phyloP scores from a whole-genome alignment of 1,140 invertebrate species.

The Leptestheria dahalacensis region DNA sequence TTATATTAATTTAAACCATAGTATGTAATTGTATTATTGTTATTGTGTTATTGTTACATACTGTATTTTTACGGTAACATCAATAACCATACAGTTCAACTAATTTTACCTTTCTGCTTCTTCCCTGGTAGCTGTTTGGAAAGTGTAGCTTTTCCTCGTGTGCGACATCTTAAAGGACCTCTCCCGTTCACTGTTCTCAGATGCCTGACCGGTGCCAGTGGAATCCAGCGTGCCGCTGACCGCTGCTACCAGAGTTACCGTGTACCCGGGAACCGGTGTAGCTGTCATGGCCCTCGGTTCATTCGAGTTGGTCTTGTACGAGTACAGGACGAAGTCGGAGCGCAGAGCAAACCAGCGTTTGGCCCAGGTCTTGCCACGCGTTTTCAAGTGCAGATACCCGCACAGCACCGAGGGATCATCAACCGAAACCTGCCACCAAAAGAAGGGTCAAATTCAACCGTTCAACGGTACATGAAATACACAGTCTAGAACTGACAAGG shows the following conservation, averaged over 20 bases:
- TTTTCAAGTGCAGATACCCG: slow-evolving; percentile 40
- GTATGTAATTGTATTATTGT: no score
- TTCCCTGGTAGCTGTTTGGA: slow-evolving; percentile 34
- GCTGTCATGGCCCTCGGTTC: slow-evolving; percentile 40
- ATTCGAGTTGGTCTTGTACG: slow-evolving; percentile 28
- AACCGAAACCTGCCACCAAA: slow-evolving; percentile 43
- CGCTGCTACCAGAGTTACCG: slow-evolving; percentile 25
- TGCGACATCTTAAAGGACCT: slow-evolving; percentile 41
- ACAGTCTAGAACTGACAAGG: no score
- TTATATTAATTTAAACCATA: no score
- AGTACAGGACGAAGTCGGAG: slow-evolving; percentile 46
- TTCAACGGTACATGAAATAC: no score
- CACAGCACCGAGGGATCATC: slow-evolving; percentile 37
- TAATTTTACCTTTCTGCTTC: slow-evolving; percentile 34
- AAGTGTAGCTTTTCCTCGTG: slow-evolving; percentile 37
- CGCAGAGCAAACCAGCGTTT: slow-evolving; percentile 43
- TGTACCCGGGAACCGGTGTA: slow-evolving; percentile 44
- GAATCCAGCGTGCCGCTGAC: slow-evolving; percentile 25
- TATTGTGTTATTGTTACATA: no score
- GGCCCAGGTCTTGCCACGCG: slow-evolving; percentile 40
- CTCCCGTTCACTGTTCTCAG: slow-evolving; percentile 27
- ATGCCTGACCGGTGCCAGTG: slow-evolving; percentile 25
- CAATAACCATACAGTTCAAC: no score
- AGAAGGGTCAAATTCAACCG: no score
- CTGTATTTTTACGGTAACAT: no score